A percentile compares a stretch with the other conserved stretches of the same genome.
These are phyloP conservation scores for Craterocephalus amniculus DNA, from an alignment of 2,797 vertebrate genomes.

Conservation along the genomic window DNA sequence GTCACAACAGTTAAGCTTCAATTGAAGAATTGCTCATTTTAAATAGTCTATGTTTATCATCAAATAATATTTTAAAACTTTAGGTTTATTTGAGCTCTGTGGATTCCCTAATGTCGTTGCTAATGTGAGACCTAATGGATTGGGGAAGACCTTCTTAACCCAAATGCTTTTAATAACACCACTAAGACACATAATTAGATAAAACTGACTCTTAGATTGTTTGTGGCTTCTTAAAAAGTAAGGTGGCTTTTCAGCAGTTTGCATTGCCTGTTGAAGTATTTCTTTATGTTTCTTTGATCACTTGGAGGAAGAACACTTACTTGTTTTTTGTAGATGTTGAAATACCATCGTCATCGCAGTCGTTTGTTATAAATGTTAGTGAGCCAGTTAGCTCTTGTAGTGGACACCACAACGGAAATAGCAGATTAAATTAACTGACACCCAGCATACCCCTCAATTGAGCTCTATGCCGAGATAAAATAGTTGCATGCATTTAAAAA, in stretches of 20 bases:
- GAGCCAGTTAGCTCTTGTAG: conserved; percentile 13
- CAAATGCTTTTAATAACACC: conserved; percentile 17
- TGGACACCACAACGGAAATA: conserved; percentile 28
- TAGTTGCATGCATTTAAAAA: conserved; percentile 15
- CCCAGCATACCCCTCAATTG: conserved; percentile 22
- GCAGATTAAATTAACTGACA: conserved; percentile 13
- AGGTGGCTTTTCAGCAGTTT: conserved; percentile 8
- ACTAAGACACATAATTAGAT: conserved; percentile 39
- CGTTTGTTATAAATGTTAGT: conserved; percentile 22
- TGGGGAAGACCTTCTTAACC: conserved; percentile 11
- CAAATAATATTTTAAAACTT: background rate
- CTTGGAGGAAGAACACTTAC: conserved; percentile 3
- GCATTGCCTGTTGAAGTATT: conserved; percentile 8
- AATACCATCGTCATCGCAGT: conserved; percentile 1
- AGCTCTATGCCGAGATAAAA: background rate
- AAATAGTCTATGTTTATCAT: background rate
- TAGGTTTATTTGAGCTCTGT: conserved; percentile 5
- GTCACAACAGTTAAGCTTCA: conserved; percentile 10
- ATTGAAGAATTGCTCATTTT: conserved; percentile 12
- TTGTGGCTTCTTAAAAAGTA: background rate
- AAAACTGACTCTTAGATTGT: conserved; percentile 4
- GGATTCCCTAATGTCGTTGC: conserved; percentile 16
- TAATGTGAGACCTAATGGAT: conserved; percentile 9
- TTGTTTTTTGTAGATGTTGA: conserved; percentile 54
- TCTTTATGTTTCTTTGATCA: conserved; percentile 5